Evolutionary conservation across 2,797 vertebrate genomes (phyloP), one percentile per base, ranked within the genome.

Genomic region (Tarsius wallacei): DNA sequence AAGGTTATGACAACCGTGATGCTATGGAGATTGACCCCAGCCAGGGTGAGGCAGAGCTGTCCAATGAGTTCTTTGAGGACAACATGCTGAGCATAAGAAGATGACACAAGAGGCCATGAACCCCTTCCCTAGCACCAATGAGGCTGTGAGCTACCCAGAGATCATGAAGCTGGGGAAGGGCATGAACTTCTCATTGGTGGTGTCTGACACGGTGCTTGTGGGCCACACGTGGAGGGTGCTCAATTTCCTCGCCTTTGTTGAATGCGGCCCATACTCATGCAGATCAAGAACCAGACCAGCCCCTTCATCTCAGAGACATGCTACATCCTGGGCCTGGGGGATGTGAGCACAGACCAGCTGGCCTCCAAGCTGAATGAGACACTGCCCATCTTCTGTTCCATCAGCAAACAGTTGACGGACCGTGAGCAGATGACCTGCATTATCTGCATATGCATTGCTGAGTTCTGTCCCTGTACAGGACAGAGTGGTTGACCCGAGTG

Each of bases 101-200:
- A 99, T 99, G 99, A 99, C 99, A 99, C 99, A 99, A 98, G 99
- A 99, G 95, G 99, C 99, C 77, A 99, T 99, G 99, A 99, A 99
- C 0, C 99, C 99, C 36, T 99, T 99, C 96, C 99, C 99, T 0
- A 99, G 99, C 87, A 99, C 99, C 0, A 99, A 99, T 0, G 99
- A 99, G 97, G 99, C 99, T 87, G 99, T 99, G 99, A 99, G 99
- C 98, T 99, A 99, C 0, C 99, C 99, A 0, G 99, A 99, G 97
- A 99, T 99, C 98, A 99, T 99, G 99, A 99, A 99, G 98, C 98
- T 99, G 98, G 99, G 99, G 95, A 99, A 99, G 96, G 99, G 99
- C 49, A 99, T 99, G 99, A 99, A 99, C 98, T 99, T 99, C 98
- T 99, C 99, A 0, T 99, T 99, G 97, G 99, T 99, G 91, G 99